A percentile compares a stretch with the other conserved stretches of the same genome.
phyloP scores from a whole-genome alignment of 2,888 invertebrate species.

The Eucriotettix oculatus region DNA sequence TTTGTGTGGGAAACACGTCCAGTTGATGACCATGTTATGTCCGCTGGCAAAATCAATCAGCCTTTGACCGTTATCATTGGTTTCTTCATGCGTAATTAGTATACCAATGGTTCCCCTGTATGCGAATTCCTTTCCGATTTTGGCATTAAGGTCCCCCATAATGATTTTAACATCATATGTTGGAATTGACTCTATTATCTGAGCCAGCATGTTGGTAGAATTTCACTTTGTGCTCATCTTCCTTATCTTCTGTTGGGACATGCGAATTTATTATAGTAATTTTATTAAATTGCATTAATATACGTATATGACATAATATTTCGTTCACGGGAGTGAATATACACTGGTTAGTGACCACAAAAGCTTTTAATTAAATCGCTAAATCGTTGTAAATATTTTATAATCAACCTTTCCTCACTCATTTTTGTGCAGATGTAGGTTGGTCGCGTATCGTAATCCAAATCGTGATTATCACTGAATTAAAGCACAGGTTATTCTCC shows the following conservation, averaged over 20 bases:
- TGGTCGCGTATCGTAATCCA: too few species aligned
- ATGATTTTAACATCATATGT: neutral
- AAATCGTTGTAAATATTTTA: too few species aligned
- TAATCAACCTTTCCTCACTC: too few species aligned
- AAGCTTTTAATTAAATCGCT: too few species aligned
- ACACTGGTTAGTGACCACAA: too few species aligned
- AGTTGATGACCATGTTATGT: neutral
- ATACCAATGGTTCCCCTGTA: neutral
- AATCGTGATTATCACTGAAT: too few species aligned
- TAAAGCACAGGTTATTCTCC: too few species aligned
- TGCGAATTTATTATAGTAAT: neutral
- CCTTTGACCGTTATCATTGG: too few species aligned
- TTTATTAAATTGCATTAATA: neutral
- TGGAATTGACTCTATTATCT: neutral
- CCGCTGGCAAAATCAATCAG: constrained; percentile 1
- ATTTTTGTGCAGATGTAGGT: too few species aligned
- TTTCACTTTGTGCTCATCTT: neutral
- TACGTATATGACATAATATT: too few species aligned
- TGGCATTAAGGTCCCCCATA: neutral
- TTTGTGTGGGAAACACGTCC: neutral
- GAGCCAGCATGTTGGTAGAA: neutral
- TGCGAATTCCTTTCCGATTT: neutral
- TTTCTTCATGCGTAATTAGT: neutral
- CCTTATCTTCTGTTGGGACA: neutral
- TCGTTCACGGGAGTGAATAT: too few species aligned